Evolutionary conservation across 2,888 invertebrate species (phyloP), one percentile per base, ranked within the genome.

Genomic region (Nomada ruficornis): DNA sequence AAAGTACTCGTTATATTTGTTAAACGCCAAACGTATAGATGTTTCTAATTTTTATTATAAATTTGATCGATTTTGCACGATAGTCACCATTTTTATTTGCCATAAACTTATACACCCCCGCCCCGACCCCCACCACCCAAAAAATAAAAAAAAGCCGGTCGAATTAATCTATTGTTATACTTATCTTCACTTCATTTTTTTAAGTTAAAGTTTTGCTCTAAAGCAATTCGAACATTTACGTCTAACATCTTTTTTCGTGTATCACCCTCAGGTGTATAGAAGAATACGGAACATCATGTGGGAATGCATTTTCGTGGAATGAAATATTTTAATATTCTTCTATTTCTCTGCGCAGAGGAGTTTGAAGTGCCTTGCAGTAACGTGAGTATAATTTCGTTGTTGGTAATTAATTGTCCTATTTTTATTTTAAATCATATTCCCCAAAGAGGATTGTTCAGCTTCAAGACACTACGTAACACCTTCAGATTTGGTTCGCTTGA

Each of bases 251-350:
- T 86, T 82, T 85, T 88, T 87, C 83, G 67, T 92, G 81, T 91
- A 90, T 92, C 90, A 86, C 83, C 84, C 84, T 85, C 88, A 92
- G 93, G 92, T 92, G 86, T 92, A 88, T 91, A 91, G 91, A 90
- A 89, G 90, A 89, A 86, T 89, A 83, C 82, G 82, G 89, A 89
- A 80, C 88, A 88, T 87, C 86, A 88, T 85, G 88, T 89, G 88
- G 91, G 88, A 90, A 90, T 89, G 86, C 90, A 86, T 85, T 90
- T 87, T 88, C 90, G 86, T 89, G 90, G 90, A 84, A 90, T 88
- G 77, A 90, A 91, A 90, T 87, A 88, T 87, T 88, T 88, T 87
- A 89, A 87, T 82, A 76, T 68, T 23, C 68, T 87, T 89, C 87
- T 83, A n/a, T 88, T 87, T 86, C 84, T 87, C 88, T 80, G 87